These are phyloP conservation scores for Onychomys torridus DNA, from an alignment of 2,797 vertebrate species.

Conservation along the genomic window DNA sequence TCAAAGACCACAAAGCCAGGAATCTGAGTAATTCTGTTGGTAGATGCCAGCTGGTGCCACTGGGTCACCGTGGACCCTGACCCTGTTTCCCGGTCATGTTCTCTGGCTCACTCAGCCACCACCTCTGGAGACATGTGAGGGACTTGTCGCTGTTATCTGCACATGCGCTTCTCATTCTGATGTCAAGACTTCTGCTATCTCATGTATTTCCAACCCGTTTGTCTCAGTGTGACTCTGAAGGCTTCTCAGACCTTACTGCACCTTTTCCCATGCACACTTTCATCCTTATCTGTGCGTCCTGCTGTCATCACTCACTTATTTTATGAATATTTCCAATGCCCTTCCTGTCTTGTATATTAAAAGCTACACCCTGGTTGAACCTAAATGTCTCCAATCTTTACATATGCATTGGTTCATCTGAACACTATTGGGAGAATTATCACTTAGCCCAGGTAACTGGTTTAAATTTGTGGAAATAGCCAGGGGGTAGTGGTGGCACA, in stretches of 20 bases:
- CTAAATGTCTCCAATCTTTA: background rate
- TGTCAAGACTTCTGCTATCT: background rate
- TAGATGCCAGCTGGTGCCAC: background rate
- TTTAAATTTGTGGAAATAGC: constrained; percentile 23
- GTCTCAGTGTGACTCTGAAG: background rate
- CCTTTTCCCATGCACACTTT: background rate
- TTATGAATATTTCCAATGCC: background rate
- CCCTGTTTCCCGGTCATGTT: background rate
- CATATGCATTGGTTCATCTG: background rate
- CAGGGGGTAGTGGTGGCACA: background rate
- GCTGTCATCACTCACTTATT: background rate
- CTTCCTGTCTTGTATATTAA: background rate
- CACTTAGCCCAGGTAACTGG: background rate
- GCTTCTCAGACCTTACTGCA: background rate
- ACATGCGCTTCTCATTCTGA: background rate
- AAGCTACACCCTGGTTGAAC: background rate
- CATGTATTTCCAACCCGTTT: background rate
- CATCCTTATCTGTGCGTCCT: background rate
- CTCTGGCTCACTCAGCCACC: background rate
- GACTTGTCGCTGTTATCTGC: background rate
- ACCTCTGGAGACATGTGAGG: background rate
- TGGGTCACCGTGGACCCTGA: background rate
- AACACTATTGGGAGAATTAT: background rate
- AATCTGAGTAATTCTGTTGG: background rate
- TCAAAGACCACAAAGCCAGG: background rate